Percentiles rank a stretch among this genome's conserved stretches.
phyloP scores from a whole-genome alignment of 2,113 vertebrate genomes.

The Notothenia coriiceps region DNA sequence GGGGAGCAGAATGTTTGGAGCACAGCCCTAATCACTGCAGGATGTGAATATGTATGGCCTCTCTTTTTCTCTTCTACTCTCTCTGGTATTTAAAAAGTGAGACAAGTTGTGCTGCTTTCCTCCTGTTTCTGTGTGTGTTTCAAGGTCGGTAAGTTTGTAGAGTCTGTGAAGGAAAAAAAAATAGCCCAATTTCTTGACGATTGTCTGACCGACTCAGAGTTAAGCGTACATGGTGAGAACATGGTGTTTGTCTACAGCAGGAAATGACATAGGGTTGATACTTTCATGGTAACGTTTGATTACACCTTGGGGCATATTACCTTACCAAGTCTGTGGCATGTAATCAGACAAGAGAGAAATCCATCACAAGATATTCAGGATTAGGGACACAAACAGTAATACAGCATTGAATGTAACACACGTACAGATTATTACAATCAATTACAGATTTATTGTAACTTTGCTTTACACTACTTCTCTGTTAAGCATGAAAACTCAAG shows the following conservation, averaged over 20 bases:
- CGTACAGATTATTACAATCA: not conserved
- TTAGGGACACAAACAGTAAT: not conserved
- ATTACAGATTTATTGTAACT: not conserved
- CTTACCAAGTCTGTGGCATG: not conserved
- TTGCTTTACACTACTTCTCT: not conserved
- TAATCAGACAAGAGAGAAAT: not conserved
- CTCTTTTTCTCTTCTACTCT: not conserved
- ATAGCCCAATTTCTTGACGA: not conserved
- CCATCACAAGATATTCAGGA: not conserved
- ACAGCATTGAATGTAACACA: not conserved
- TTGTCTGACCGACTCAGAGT: not conserved
- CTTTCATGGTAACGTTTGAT: not conserved
- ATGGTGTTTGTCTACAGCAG: not conserved
- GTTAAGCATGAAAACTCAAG: not conserved
- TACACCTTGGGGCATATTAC: not conserved
- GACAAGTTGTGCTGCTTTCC: not conserved
- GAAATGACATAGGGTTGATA: not conserved
- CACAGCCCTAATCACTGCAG: slow-evolving; percentile 16
- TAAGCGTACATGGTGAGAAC: not conserved
- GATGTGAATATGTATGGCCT: slow-evolving; percentile 39
- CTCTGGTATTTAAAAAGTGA: not conserved
- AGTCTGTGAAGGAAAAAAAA: not conserved
- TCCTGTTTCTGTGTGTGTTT: not conserved
- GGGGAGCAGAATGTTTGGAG: slow-evolving; percentile 29
- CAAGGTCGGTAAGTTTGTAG: slow-evolving; percentile 1